A percentile compares a stretch with the other conserved stretches of the same genome.
Evolutionary conservation across 2,113 vertebrate species (phyloP).

Genomic region (Apistogramma diplotaenia): DNA sequence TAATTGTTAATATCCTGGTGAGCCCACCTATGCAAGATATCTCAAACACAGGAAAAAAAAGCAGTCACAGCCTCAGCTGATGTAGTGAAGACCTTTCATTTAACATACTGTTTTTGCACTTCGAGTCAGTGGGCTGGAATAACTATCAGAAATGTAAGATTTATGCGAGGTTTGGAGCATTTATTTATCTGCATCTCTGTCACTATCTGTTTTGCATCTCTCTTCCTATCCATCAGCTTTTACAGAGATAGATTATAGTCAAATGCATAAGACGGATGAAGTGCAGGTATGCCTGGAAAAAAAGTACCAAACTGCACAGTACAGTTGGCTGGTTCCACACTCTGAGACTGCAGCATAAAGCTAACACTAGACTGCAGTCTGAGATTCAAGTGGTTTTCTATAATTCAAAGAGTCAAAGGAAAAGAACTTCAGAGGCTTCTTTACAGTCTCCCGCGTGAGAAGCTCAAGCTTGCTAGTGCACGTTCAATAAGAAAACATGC

Average conservation of each 20-base stretch:
- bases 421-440: conserved; percentile 62
- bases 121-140: conserved; percentile 19
- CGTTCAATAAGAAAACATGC: conserved; percentile 6
- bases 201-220: conserved; percentile 8
- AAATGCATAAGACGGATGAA: conserved; percentile 35
- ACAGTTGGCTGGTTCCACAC: conserved; percentile 26
- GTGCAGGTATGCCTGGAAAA: conserved; percentile 23
- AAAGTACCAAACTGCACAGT: conserved; percentile 19
- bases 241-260: conserved; percentile 30
- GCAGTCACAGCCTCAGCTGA: background rate
- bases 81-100: conserved; percentile 18
- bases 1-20: conserved; percentile 38
- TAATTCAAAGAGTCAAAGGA: conserved; percentile 63
- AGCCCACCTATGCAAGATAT: conserved; percentile 13
- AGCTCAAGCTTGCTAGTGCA: conserved; percentile 46
- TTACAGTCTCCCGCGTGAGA: conserved; percentile 43
- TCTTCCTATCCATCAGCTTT: background rate
- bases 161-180: background rate
- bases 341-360: conserved; percentile 13
- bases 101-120: conserved; percentile 23
- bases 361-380: conserved; percentile 34
- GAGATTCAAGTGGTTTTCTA: conserved; percentile 55
- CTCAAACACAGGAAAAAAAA: background rate
- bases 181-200: conserved; percentile 21
- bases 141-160: conserved; percentile 29